A percentile compares a stretch with the other conserved stretches of the same genome.
These are phyloP conservation scores for Cheilosia urbana DNA, from an alignment of 2,888 invertebrate genomes.

Conservation along the genomic window DNA sequence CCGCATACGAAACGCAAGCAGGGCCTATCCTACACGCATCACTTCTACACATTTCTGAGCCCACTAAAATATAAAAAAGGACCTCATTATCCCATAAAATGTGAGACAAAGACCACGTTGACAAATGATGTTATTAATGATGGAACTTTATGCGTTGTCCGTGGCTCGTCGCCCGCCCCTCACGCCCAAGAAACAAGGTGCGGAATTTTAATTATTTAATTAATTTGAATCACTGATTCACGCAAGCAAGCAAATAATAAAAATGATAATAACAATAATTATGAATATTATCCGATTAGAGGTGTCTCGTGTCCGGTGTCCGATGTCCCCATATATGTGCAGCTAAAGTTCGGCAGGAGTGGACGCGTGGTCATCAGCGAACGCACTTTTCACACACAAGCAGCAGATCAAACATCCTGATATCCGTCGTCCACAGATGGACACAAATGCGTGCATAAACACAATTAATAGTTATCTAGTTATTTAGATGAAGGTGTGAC, in stretches of 20 bases:
- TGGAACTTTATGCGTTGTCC: constrained; percentile 66
- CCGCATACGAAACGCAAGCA: constrained; percentile 30
- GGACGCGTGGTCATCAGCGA: constrained; percentile 17
- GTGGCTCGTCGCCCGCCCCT: constrained; percentile 8
- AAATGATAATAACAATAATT: constrained; percentile 84
- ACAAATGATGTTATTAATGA: constrained; percentile 75
- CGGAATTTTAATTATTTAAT: constrained; percentile 75
- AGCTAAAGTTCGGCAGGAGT: constrained; percentile 21
- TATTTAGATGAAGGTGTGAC: constrained; percentile 72
- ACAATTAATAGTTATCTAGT: constrained; percentile 73
- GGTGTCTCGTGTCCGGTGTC: constrained; percentile 32
- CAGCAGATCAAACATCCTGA: constrained; percentile 42
- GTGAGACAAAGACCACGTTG: constrained; percentile 71
- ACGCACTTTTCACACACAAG: constrained; percentile 41
- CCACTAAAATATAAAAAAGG: constrained; percentile 30
- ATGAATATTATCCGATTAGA: constrained; percentile 84
- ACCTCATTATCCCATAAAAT: constrained; percentile 73
- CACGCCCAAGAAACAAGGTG: constrained; percentile 61
- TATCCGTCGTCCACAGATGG: constrained; percentile 32
- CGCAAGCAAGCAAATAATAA: constrained; percentile 78
- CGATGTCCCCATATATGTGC: neutral
- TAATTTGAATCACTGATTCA: constrained; percentile 75
- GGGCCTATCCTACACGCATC: constrained; percentile 44
- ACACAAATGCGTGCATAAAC: constrained; percentile 60
- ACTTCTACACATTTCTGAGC: constrained; percentile 3